These are phyloP conservation scores for Petrophora chlorosata DNA, from an alignment of 2,888 invertebrate genomes.

Conservation along the genomic window DNA sequence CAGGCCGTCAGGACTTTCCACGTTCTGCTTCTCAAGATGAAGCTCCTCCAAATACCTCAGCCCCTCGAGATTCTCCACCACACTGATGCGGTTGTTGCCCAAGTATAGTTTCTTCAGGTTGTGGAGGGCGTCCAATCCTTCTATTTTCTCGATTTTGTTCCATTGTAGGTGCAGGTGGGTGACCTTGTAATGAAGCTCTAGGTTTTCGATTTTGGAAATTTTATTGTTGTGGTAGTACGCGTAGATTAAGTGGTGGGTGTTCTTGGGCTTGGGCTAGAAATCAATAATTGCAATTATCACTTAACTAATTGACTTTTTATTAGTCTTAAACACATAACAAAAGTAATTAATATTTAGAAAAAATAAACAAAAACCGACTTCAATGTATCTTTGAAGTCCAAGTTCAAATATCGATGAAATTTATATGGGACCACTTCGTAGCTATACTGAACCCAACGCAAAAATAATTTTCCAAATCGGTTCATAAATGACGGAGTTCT, in stretches of 20 bases:
- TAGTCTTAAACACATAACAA: too few relatives aligned
- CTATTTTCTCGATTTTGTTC: slow-evolving; percentile 88
- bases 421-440: too few relatives aligned
- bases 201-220: slow-evolving; percentile 88
- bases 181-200: slow-evolving; percentile 85
- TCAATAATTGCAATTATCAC: too few relatives aligned
- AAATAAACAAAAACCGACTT: too few relatives aligned
- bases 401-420: too few relatives aligned
- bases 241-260: slow-evolving; percentile 78
- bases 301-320: too few relatives aligned
- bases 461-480: too few relatives aligned
- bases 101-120: slow-evolving; percentile 91
- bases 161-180: slow-evolving; percentile 89
- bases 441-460: too few relatives aligned
- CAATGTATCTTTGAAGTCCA: too few relatives aligned
- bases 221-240: slow-evolving; percentile 92
- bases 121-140: slow-evolving; percentile 84
- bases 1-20: slow-evolving; percentile 81
- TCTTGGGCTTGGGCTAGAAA: slow-evolving; percentile 66
- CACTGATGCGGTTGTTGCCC: slow-evolving; percentile 86
- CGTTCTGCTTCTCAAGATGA: slow-evolving; percentile 87
- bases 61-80: slow-evolving; percentile 87
- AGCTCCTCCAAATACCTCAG: slow-evolving; percentile 85
- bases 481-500: too few relatives aligned
- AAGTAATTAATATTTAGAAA: too few relatives aligned